phyloP scores from a whole-genome alignment of 2,797 vertebrate genomes.

The Neoniphon sammara region DNA sequence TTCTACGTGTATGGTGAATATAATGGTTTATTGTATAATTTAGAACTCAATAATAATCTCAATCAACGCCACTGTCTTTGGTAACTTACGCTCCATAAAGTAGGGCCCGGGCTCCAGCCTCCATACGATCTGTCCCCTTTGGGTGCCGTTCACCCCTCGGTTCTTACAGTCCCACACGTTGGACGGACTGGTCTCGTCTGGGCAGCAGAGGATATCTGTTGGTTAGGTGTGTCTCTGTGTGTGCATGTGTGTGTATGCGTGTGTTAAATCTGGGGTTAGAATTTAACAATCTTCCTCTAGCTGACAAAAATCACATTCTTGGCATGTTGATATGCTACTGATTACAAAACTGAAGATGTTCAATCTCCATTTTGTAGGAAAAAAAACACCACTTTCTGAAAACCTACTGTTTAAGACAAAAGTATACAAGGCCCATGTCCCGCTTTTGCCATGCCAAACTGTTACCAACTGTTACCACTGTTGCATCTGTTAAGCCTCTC shows the following conservation, averaged over 20 bases:
- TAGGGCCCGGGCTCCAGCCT: constrained; percentile 94
- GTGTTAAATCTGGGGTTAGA: not conserved
- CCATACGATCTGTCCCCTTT: constrained; percentile 98
- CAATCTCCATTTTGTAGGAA: not conserved
- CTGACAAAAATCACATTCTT: not conserved
- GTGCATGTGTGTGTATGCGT: not conserved
- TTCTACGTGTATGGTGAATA: not conserved
- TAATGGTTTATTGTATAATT: not conserved
- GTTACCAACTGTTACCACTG: not conserved
- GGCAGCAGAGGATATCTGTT: constrained; percentile 24
- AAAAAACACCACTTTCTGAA: too few species aligned
- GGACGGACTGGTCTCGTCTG: constrained; percentile 97
- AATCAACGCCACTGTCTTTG: too few species aligned
- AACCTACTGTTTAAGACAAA: not conserved
- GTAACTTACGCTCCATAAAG: constrained; percentile 95
- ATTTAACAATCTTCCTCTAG: not conserved
- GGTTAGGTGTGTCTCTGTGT: not conserved
- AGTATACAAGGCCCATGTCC: not conserved
- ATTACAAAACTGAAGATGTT: constrained; percentile 32
- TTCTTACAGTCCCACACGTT: constrained; percentile 99
- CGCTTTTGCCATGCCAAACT: constrained; percentile 18
- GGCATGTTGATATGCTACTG: constrained; percentile 4
- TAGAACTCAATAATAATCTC: too few species aligned
- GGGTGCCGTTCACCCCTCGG: constrained; percentile 95
- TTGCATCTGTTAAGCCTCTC: constrained; percentile 34